Percentiles rank a stretch among this genome's conserved stretches.
These are phyloP conservation scores for Brienomyrus brachyistius DNA, from an alignment of 2,113 vertebrate genomes.

Conservation along the genomic window DNA sequence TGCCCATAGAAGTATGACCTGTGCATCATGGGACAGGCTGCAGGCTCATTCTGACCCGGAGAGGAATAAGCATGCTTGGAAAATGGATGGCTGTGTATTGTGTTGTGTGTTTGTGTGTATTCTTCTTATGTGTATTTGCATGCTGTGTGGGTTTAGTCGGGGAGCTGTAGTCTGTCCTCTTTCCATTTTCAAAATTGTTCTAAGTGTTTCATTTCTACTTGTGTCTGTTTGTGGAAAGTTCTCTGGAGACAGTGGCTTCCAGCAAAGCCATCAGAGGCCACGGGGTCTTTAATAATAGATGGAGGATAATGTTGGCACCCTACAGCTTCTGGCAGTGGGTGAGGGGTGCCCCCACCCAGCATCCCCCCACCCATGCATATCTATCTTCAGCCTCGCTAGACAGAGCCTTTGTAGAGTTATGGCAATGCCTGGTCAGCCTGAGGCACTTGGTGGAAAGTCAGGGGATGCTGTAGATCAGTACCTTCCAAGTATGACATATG, in stretches of 20 bases:
- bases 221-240: not conserved
- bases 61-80: not conserved
- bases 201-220: not conserved
- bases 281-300: constrained; percentile 62
- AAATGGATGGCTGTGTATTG: not conserved
- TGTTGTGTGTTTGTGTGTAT: not conserved
- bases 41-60: not conserved
- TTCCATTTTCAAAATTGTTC: not conserved
- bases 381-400: not conserved
- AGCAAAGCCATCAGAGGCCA: constrained; percentile 31
- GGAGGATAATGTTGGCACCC: constrained; percentile 50
- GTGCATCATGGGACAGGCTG: not conserved
- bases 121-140: not conserved
- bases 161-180: not conserved
- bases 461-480: not conserved
- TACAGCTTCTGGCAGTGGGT: constrained; percentile 45
- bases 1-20: not conserved
- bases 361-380: constrained; percentile 10
- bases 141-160: not conserved
- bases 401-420: not conserved
- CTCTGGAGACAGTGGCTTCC: constrained; percentile 11
- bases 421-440: not conserved
- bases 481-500: not conserved
- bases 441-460: not conserved
- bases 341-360: constrained; percentile 32